Percentiles rank a stretch among this genome's conserved stretches.
These are phyloP conservation scores for Phymorhynchus buccinoides DNA, from an alignment of 1,140 invertebrate species.

Conservation along the genomic window DNA sequence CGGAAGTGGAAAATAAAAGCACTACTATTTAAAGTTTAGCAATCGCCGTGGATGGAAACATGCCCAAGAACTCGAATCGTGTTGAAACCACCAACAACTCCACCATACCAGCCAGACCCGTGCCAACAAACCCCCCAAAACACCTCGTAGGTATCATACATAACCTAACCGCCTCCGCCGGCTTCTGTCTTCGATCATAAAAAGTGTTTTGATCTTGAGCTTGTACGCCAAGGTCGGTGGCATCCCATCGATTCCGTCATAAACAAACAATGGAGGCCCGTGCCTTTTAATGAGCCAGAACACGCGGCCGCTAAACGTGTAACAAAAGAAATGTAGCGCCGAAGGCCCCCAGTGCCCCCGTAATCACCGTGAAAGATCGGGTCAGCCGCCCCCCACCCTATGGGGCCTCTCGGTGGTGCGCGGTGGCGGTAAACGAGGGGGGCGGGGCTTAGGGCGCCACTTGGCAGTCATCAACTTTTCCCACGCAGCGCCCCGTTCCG, in stretches of 20 bases:
- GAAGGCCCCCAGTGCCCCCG: neutral
- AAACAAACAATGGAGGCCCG: neutral
- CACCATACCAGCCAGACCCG: no score
- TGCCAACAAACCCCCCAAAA: no score
- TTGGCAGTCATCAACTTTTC: constrained; percentile 37
- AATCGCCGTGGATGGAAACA: no score
- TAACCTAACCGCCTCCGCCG: no score
- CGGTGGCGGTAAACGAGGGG: constrained; percentile 29
- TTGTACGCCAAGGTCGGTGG: neutral
- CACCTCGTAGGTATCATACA: no score
- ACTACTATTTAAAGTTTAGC: no score
- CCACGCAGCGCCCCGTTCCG: neutral
- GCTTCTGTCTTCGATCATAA: no score
- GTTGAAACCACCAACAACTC: no score
- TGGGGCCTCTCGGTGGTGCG: neutral
- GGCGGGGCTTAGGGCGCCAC: constrained; percentile 24
- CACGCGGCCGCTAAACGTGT: neutral
- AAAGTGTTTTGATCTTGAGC: no score
- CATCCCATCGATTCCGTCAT: neutral
- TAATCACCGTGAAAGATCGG: constrained; percentile 13
- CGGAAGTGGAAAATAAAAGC: no score
- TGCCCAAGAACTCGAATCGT: no score
- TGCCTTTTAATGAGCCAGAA: neutral
- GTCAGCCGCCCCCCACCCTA: neutral
- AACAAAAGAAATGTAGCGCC: constrained; percentile 13